These are phyloP conservation scores for Spisula subtruncata DNA, from an alignment of 2,888 invertebrate species.

Conservation along the genomic window DNA sequence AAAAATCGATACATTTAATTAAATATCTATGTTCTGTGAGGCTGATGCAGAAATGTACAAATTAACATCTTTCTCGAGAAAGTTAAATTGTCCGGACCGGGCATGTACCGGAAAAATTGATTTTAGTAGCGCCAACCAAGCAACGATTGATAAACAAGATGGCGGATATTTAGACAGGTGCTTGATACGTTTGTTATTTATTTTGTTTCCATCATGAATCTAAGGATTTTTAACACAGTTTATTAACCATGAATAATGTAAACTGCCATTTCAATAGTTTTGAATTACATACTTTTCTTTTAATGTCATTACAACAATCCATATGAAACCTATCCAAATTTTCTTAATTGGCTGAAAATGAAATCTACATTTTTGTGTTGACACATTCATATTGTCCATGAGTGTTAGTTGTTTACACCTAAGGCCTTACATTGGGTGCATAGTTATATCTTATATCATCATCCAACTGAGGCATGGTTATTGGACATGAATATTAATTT, in stretches of 20 bases:
- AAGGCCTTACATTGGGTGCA: background rate
- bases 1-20: no score
- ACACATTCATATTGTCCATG: background rate
- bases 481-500: no score
- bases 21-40: no score
- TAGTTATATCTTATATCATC: no score
- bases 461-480: no score
- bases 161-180: conserved; percentile 74
- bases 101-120: background rate
- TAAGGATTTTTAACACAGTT: background rate
- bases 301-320: background rate
- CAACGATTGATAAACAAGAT: conserved; percentile 80
- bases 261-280: background rate
- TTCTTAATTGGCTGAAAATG: no score
- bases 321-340: background rate
- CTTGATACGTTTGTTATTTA: conserved; percentile 36
- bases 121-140: conserved; percentile 53
- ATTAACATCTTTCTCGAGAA: no score
- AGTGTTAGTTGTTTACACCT: background rate
- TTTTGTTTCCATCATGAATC: background rate
- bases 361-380: background rate
- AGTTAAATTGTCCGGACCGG: background rate
- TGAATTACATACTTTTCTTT: background rate
- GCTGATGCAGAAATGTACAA: no score
- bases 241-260: background rate